A percentile compares a stretch with the other conserved stretches of the same genome.
Conservation (phyloP, 2,113 vertebrate species). For the Ochotona curzoniae region DNA sequence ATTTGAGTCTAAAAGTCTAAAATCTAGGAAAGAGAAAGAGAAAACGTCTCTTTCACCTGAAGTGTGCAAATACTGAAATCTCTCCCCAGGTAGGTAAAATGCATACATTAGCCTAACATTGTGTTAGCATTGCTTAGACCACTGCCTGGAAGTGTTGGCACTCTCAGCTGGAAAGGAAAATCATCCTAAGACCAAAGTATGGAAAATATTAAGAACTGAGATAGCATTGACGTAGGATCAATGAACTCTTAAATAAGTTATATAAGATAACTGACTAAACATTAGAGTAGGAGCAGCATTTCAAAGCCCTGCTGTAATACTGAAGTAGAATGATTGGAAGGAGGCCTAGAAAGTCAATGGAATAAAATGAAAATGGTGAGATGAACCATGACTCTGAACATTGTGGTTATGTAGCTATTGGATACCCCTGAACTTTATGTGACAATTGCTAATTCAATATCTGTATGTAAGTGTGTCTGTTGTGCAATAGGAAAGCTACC, state of each 20-base stretch:
- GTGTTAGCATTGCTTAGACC: neutral
- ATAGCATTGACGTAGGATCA: neutral
- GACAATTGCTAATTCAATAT: neutral
- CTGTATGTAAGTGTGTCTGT: too few relatives aligned
- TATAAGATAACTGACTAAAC: neutral
- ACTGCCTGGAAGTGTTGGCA: too few relatives aligned
- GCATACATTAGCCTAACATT: neutral
- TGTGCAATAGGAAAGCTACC: too few relatives aligned
- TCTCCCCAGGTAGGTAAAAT: neutral
- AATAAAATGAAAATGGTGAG: neutral
- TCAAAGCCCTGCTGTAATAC: neutral
- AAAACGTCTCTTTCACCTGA: neutral
- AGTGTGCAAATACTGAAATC: neutral
- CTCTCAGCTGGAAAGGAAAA: neutral
- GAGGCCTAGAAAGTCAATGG: neutral
- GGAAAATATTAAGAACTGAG: neutral
- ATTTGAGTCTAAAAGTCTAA: conserved; percentile 18
- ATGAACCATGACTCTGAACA: neutral
- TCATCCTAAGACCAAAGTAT: neutral
- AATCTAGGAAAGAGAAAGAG: neutral
- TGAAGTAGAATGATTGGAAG: neutral
- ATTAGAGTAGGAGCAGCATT: neutral
- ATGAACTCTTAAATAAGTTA: neutral
- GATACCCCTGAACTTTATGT: neutral
- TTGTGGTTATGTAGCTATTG: neutral